Evolutionary conservation across 2,113 vertebrate species (phyloP).

Genomic region (Tinamus guttatus): DNA sequence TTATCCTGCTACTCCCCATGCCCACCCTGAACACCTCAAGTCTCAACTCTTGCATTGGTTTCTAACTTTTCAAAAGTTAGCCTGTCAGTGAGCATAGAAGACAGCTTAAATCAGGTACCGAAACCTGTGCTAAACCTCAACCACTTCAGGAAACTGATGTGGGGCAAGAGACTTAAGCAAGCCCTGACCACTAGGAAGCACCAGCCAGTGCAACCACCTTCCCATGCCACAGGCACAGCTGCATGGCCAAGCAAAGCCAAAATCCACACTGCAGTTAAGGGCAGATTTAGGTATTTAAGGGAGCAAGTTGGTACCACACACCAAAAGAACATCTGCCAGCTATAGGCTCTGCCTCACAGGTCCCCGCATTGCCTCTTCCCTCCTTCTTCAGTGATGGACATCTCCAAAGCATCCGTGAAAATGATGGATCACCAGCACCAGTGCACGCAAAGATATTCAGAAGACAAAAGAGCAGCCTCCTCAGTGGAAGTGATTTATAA

Average conservation of each 20-base stretch:
- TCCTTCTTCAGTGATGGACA: background rate
- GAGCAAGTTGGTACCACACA: background rate
- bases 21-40: background rate
- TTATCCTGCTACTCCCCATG: background rate
- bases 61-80: background rate
- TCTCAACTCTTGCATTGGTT: background rate
- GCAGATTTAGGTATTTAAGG: background rate
- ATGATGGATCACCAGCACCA: background rate
- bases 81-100: background rate
- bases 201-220: accelerated
- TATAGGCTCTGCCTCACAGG: background rate
- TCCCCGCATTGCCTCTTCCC: background rate
- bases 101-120: background rate
- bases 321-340: background rate
- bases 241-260: background rate
- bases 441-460: background rate
- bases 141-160: background rate
- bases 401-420: background rate
- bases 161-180: background rate
- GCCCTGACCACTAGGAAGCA: background rate
- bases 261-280: background rate
- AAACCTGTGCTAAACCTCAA: background rate
- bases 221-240: background rate
- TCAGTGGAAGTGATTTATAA: background rate
- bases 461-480: background rate